Evolutionary conservation across 2,113 vertebrate species (phyloP).

Genomic region (Menura novaehollandiae): DNA sequence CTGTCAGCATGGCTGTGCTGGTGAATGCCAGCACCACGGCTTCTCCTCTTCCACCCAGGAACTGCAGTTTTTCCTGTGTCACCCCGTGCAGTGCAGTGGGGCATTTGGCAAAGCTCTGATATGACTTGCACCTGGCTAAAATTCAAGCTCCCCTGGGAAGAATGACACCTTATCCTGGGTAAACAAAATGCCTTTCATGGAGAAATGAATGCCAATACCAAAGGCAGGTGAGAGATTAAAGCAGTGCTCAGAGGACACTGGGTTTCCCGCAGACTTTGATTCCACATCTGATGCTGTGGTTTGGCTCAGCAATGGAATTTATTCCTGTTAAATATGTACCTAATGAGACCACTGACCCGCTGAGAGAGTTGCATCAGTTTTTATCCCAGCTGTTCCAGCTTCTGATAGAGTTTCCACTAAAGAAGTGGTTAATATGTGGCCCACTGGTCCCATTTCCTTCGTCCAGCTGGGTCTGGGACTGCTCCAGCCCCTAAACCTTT

Average conservation of each 20-base stretch:
- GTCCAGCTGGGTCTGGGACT: background rate
- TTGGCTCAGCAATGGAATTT: background rate
- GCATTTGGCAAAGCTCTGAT: background rate
- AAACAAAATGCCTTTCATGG: background rate
- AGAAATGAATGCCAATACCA: background rate
- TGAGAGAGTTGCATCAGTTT: background rate
- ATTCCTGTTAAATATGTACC: background rate
- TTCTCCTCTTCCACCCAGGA: background rate
- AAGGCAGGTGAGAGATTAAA: background rate
- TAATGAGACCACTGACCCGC: background rate
- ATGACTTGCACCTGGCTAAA: background rate
- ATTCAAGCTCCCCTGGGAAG: background rate
- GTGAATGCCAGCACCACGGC: background rate
- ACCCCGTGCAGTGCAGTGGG: rapidly evolving
- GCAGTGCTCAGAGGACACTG: background rate
- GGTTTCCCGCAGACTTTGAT: background rate
- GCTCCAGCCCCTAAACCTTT: background rate
- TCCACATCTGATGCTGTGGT: background rate
- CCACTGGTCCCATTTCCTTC: background rate
- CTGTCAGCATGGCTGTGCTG: background rate
- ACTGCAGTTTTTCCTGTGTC: background rate
- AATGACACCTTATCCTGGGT: background rate
- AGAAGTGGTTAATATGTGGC: background rate
- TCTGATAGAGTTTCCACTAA: background rate
- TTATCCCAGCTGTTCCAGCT: background rate